phyloP scores from a whole-genome alignment of 1,140 invertebrate species.

The Drosophila obscura region DNA sequence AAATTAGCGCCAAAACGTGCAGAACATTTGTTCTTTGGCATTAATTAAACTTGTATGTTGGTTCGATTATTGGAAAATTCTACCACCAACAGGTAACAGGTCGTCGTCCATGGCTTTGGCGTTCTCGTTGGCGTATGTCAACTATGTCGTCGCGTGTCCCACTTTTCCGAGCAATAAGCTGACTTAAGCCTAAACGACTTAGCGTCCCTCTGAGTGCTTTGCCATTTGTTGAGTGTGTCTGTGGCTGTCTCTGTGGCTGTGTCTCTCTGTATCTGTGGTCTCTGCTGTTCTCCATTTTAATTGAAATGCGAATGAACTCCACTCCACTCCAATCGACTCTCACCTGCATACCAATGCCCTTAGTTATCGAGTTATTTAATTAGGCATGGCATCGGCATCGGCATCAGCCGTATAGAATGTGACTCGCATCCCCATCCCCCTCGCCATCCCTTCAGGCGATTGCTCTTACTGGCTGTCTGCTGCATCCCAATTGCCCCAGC shows the following conservation, averaged over 20 bases:
- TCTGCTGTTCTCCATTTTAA: constrained; percentile 36
- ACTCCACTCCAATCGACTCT: constrained; percentile 3
- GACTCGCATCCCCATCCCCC: neutral
- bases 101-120: neutral
- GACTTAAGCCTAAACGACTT: constrained; percentile 69
- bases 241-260: neutral
- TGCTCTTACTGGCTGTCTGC: constrained; percentile 14
- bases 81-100: constrained; percentile 56
- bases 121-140: constrained; percentile 26
- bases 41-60: constrained; percentile 27
- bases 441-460: constrained; percentile 4
- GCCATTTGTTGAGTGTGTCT: constrained; percentile 41
- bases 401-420: constrained; percentile 1
- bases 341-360: constrained; percentile 36
- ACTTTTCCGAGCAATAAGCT: constrained; percentile 60
- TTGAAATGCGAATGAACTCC: constrained; percentile 74
- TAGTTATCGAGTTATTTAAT: constrained; percentile 60
- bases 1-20: constrained; percentile 11
- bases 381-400: constrained; percentile 38
- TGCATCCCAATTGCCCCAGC: constrained; percentile 46
- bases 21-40: constrained; percentile 17
- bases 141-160: constrained; percentile 54
- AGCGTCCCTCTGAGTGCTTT: constrained; percentile 56
- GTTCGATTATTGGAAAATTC: constrained; percentile 53
- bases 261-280: constrained; percentile 18